Evolutionary conservation across 2,797 vertebrate species (phyloP), one percentile per base, ranked within the genome.

Genomic region (Tapera naevia): DNA sequence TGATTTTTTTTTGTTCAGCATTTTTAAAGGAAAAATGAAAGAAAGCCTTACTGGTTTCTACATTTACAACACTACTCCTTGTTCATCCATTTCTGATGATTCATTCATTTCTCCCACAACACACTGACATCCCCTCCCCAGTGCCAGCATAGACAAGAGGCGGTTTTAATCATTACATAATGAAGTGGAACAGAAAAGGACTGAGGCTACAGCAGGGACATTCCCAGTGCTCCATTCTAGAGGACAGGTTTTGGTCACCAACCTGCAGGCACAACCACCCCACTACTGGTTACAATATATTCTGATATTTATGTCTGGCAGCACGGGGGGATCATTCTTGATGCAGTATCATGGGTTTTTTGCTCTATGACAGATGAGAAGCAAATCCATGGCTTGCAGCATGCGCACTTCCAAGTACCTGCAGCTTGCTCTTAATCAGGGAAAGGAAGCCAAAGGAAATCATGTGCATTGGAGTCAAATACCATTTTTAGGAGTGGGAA

Each of bases 401-500:
- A 2, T 16, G 13, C 82, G 78, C 33, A 54, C 32, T 73, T 86
- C 53, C 32, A 60, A 71, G 75, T 13, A 80, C 61, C 89, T 89
- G 86, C 10, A 35, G 78, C 67, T 79, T 76, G 56, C 37, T 85
- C 35, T 74, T 93, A 83, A 92, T 0, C 78, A 86, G 87, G 85
- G 88, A 87, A 93, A 81, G 86, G 80, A 87, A 94, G 89, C 83
- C 86, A 82, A 86, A 92, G 87, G 91, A 96, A 97, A 78, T 86
- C 85, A 93, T 64, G 70, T 89, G 91, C 89, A 89, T 57, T 72
- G 73, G 80, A 81, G 82, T 86, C 91, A 93, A 96, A 91, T 79
- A 76, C 94, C 94, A 90, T 88, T 95, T 96, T 93, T 95, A 95
- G 88, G 89, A 81, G 78, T 60, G 39, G 74, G 58, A 89, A 81